A percentile compares a stretch with the other conserved stretches of the same genome.
Evolutionary conservation across 2,888 invertebrate genomes (phyloP).

Genomic region (Slavum lentiscoides): DNA sequence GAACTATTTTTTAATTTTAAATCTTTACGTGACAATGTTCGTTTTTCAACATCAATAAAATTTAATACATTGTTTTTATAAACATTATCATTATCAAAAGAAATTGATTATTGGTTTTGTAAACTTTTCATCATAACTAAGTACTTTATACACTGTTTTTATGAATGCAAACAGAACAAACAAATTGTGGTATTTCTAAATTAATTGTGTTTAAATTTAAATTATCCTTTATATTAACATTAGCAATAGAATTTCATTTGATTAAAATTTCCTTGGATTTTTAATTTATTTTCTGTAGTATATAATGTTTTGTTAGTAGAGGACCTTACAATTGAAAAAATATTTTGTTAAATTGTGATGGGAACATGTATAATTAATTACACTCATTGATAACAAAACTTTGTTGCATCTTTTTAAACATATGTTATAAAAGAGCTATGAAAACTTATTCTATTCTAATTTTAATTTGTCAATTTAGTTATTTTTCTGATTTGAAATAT

Average conservation of each 20-base stretch:
- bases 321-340: slow-evolving; percentile 2
- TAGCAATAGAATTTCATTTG: not conserved
- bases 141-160: too few species aligned
- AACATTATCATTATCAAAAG: too few species aligned
- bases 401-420: slow-evolving; percentile 33
- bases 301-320: not conserved
- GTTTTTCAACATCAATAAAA: not conserved
- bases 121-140: too few species aligned
- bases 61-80: too few species aligned
- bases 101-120: too few species aligned
- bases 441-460: slow-evolving; percentile 3
- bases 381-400: slow-evolving; percentile 38
- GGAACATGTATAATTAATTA: slow-evolving; percentile 1
- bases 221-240: slow-evolving; percentile 1
- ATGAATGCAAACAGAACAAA: not conserved
- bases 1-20: not conserved
- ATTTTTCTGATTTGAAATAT: not conserved
- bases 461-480: not conserved
- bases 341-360: slow-evolving; percentile 14
- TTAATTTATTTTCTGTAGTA: slow-evolving; percentile 1
- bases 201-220: not conserved
- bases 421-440: not conserved
- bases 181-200: not conserved
- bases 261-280: not conserved
- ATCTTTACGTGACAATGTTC: slow-evolving; percentile 7